phyloP scores from a whole-genome alignment of 2,797 vertebrate species.

The Lates japonicus region DNA sequence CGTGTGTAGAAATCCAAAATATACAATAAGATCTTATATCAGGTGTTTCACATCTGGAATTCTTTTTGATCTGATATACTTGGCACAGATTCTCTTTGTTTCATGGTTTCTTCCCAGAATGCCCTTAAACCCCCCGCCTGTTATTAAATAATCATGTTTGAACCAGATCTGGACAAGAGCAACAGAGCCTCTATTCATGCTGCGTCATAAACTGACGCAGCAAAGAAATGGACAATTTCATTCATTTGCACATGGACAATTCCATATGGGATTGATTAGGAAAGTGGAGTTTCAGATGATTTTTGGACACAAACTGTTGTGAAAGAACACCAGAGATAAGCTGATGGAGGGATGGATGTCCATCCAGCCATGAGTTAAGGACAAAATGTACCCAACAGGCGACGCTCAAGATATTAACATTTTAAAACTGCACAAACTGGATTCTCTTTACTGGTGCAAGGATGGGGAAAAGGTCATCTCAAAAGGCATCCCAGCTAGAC shows the following conservation, averaged over 20 bases:
- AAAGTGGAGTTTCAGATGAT: background rate
- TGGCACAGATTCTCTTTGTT: background rate
- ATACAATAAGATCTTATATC: background rate
- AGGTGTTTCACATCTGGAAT: slow-evolving; percentile 47
- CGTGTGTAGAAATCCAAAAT: slow-evolving; percentile 1
- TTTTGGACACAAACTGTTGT: background rate
- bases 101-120: background rate
- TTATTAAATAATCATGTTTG: slow-evolving; percentile 57
- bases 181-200: slow-evolving; percentile 61
- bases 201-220: slow-evolving; percentile 49
- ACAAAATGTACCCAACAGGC: background rate
- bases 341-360: background rate
- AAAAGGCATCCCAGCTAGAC: background rate
- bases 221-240: slow-evolving; percentile 25
- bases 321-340: background rate
- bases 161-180: slow-evolving; percentile 43
- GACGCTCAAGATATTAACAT: background rate
- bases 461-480: background rate
- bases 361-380: background rate
- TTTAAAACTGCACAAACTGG: background rate
- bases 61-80: slow-evolving; percentile 34
- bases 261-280: background rate
- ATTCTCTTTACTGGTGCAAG: background rate
- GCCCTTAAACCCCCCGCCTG: background rate
- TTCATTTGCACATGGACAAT: slow-evolving; percentile 8